Base-by-base conservation (phyloP, 2,113 vertebrate genomes). In the Misgurnus anguillicaudatus region DNA sequence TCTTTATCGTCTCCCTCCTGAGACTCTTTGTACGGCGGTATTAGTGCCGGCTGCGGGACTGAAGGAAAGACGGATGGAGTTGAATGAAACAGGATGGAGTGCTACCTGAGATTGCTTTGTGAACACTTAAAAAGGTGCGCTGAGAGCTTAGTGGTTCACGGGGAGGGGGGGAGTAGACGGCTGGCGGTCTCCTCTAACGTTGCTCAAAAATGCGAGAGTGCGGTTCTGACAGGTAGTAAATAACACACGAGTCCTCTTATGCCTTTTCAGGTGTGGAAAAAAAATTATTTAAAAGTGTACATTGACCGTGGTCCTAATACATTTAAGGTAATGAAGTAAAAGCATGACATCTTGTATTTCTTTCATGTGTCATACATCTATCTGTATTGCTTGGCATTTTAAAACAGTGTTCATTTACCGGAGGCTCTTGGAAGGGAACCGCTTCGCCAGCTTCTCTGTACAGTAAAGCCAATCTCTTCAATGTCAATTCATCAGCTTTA, bases 351-450 rank as follows among this genome's bases (percentile, higher is more conserved):
- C n/a, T n/a, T n/a, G n/a, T n/a, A n/a, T n/a, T n/a, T n/a, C n/a
- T n/a, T n/a, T n/a, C n/a, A n/a, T n/a, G n/a, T n/a, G 24, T 31
- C 24, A 31, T 31, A 31, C 24, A 31, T 31, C 3, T 31, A 31
- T 31, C 24, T 31, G 24, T 31, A 31, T 31, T 31, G 24, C 24
- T 31, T 31, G 24, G 2, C 19, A 6, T 57, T 17, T 17, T 19
- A 57, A 57, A 17, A n/a, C 1, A n/a, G 2, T 19, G 6, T 57
- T 57, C 86, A 94, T 95, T 96, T 92, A 99, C 98, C 38, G 95
- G 93, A 83, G 97, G 97, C 81, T 98, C 97, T 1, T 86, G 3
- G 88, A 99, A 99, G 83, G 97, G 96, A 66, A 90, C 85, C 0
- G 87, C 42, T 86, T 97, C 93, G 68, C 94, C 95, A 3, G 77